Evolutionary conservation across 2,797 vertebrate genomes (phyloP).

Genomic region (Anabacerthia variegaticeps): DNA sequence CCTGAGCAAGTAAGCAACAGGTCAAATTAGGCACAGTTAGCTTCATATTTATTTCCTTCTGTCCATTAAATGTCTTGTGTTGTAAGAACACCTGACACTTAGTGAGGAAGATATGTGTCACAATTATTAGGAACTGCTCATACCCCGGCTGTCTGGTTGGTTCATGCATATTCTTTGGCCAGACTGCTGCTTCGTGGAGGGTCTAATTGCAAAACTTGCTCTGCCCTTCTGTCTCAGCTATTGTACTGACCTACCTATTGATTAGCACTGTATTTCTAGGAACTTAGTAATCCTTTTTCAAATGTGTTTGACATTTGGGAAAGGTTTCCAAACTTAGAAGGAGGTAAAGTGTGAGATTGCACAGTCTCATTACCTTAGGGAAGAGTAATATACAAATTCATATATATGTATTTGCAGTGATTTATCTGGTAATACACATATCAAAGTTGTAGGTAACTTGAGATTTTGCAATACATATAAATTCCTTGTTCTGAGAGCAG

Average conservation of each 20-base stretch:
- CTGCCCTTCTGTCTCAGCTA: background rate
- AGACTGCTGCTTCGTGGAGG: background rate
- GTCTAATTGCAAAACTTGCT: background rate
- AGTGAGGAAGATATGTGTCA: background rate
- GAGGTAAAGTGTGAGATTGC: conserved; percentile 31
- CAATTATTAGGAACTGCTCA: accelerated
- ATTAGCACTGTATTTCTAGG: background rate
- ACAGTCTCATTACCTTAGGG: conserved; percentile 33
- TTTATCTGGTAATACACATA: conserved; percentile 58
- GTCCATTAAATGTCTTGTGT: background rate
- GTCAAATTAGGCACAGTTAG: background rate
- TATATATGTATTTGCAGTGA: conserved; percentile 27
- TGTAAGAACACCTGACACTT: background rate
- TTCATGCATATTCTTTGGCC: background rate
- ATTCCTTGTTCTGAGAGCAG: conserved; percentile 17
- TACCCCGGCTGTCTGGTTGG: accelerated
- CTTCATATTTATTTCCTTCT: background rate
- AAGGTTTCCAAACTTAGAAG: background rate
- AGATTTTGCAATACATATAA: conserved; percentile 31
- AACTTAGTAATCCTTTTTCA: background rate
- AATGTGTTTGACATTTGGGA: conserved; percentile 19
- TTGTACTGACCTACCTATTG: background rate
- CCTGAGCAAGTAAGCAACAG: background rate
- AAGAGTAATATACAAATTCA: conserved; percentile 20
- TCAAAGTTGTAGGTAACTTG: conserved; percentile 60